Conservation (phyloP, 1,140 invertebrate species). For the Helicoverpa armigera region DNA sequence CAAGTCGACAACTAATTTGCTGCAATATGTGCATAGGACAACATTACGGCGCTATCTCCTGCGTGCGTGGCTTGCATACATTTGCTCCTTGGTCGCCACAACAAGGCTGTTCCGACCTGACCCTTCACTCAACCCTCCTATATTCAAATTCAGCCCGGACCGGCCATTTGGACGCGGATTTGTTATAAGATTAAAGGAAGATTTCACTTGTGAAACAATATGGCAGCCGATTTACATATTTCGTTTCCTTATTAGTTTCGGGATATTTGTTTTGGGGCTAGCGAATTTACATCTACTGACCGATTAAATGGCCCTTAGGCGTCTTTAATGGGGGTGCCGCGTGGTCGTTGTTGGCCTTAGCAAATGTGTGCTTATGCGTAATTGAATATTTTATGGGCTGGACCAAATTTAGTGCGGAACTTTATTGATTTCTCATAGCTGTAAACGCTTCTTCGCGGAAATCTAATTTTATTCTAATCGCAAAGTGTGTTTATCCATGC, state of each 20-base stretch:
- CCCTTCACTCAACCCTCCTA: constrained; percentile 82
- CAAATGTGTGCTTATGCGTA: constrained; percentile 86
- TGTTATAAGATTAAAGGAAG: constrained; percentile 88
- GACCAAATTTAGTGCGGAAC: constrained; percentile 77
- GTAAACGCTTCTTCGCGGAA: constrained; percentile 45
- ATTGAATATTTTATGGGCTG: constrained; percentile 86
- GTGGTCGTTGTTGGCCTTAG: constrained; percentile 85
- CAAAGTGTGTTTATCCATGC: constrained; percentile 45
- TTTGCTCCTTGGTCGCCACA: constrained; percentile 75
- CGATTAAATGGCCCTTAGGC: constrained; percentile 86
- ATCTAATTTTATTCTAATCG: constrained; percentile 35
- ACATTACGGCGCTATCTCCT: constrained; percentile 82
- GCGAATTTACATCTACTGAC: constrained; percentile 86
- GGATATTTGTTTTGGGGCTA: constrained; percentile 86
- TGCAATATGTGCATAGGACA: constrained; percentile 87
- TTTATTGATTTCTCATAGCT: constrained; percentile 75
- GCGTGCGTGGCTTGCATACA: constrained; percentile 84
- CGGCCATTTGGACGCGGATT: constrained; percentile 87
- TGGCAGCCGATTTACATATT: constrained; percentile 86
- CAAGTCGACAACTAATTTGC: constrained; percentile 87
- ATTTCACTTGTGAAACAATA: constrained; percentile 87
- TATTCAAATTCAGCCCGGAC: constrained; percentile 84
- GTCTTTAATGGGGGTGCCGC: constrained; percentile 86
- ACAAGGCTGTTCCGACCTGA: constrained; percentile 69
- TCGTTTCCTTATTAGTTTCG: constrained; percentile 87